Conservation (phyloP, 2,888 invertebrate species). For the Hipparchia sbordonii region DNA sequence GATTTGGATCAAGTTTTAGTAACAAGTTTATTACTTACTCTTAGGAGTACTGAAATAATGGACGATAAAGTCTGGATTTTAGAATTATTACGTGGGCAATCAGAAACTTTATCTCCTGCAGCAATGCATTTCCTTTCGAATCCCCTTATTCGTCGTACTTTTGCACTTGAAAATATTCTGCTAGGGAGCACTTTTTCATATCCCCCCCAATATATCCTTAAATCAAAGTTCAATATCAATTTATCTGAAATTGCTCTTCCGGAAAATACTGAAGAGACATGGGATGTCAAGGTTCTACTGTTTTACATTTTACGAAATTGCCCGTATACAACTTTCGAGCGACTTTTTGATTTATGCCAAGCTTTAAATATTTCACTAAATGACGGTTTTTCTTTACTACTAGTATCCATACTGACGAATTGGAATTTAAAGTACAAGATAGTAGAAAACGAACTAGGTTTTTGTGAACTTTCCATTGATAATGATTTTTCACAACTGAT, state of each 20-base stretch:
- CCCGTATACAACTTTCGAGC: slow-evolving; percentile 60
- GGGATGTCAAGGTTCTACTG: slow-evolving; percentile 75
- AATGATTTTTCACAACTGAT: slow-evolving; percentile 58
- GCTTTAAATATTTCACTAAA: slow-evolving; percentile 65
- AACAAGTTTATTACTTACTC: slow-evolving; percentile 60
- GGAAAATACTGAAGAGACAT: slow-evolving; percentile 74
- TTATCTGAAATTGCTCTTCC: slow-evolving; percentile 68
- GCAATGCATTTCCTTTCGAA: slow-evolving; percentile 59
- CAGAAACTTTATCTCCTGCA: slow-evolving; percentile 59
- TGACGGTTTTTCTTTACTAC: slow-evolving; percentile 70
- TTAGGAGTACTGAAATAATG: slow-evolving; percentile 51
- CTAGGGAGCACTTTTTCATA: slow-evolving; percentile 58
- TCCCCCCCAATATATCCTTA: slow-evolving; percentile 69
- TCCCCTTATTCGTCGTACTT: slow-evolving; percentile 58
- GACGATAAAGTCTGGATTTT: slow-evolving; percentile 56
- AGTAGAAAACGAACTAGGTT: slow-evolving; percentile 59
- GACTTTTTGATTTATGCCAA: slow-evolving; percentile 64
- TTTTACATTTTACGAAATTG: slow-evolving; percentile 69
- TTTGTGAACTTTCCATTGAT: slow-evolving; percentile 57
- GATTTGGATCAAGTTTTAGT: slow-evolving; percentile 68
- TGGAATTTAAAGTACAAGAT: slow-evolving; percentile 74
- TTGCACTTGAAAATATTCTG: slow-evolving; percentile 56
- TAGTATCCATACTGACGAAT: slow-evolving; percentile 66
- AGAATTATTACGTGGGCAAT: slow-evolving; percentile 63
- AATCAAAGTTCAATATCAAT: slow-evolving; percentile 72